Base-by-base conservation (phyloP, 2,888 invertebrate genomes). In the Palloptera scutellata region DNA sequence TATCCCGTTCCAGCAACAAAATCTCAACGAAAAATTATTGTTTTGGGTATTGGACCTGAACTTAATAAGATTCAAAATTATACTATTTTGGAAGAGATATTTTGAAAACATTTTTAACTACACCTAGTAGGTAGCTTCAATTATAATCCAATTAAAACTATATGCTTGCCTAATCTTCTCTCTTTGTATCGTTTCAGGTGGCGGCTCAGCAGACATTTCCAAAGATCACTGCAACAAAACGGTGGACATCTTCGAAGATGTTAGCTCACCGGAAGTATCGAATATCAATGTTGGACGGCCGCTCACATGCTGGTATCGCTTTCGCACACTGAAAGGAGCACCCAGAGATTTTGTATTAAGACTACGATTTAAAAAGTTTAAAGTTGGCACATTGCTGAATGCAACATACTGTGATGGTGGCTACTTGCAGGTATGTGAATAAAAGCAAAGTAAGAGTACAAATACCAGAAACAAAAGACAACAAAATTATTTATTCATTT, bases 141-240 rank as follows among this genome's bases (percentile, higher is more conserved):
- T n/a, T n/a, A n/a, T n/a, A n/a, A n/a, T n/a, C n/a, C n/a, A n/a
- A n/a, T n/a, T n/a, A n/a, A n/a, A n/a, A n/a, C n/a, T n/a, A n/a
- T n/a, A n/a, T n/a, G n/a, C n/a, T n/a, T n/a, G n/a, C n/a, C 30
- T 2, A 12, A 61, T 45, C 52, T 13, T 51, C n/a, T 57, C 51
- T 42, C 63, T 42, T 42, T 20, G 13, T 15, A 58, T 30, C 15
- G 30, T 73, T 75, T 5, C 72, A 81, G 80, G 80, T 71, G 78
- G 78, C 0, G 75, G 76, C 1, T 73, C 75, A 11, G 75, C 76
- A n/a, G 85, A 85, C 74, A 75, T 79, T 62, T 75, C 77, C 83
- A 89, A 93, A 77, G 95, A 94, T 86, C 94, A 95, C 82, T 96
- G 96, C 86, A 96, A 96, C 86, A 95, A 95, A 86, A 96, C 96